Evolutionary conservation across 2,888 invertebrate genomes (phyloP).

Genomic region (Brassicogethes aeneus): DNA sequence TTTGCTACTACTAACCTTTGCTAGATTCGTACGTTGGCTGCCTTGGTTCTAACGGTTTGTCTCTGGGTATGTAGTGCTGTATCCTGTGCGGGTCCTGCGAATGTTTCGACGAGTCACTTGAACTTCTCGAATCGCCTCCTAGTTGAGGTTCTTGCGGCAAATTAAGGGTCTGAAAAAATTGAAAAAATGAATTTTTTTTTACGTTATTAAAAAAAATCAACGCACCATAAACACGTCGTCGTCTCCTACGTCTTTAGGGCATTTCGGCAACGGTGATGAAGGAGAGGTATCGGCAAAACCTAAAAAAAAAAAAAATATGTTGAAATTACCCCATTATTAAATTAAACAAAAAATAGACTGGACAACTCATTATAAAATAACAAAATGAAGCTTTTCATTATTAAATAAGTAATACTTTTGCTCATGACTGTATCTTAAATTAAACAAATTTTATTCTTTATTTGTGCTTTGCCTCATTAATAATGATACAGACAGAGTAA

Average conservation of each 20-base stretch:
- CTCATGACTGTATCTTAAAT: too few relatives aligned
- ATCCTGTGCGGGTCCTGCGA: constrained; percentile 46
- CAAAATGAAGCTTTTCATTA: too few relatives aligned
- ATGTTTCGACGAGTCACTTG: constrained; percentile 50
- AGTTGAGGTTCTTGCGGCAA: constrained; percentile 72
- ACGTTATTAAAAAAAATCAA: constrained; percentile 1
- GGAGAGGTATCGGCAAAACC: constrained; percentile 72
- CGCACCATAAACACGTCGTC: constrained; percentile 93
- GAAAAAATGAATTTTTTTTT: constrained; percentile 2
- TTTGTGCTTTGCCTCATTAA: too few relatives aligned
- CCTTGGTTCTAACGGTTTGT: constrained; percentile 36
- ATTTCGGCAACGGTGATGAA: constrained; percentile 56
- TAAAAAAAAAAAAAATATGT: constrained; percentile 35
- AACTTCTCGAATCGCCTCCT: constrained; percentile 69
- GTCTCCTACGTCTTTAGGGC: constrained; percentile 74
- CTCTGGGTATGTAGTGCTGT: constrained; percentile 52
- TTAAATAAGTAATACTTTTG: too few relatives aligned
- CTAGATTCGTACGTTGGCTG: constrained; percentile 31
- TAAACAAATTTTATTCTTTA: too few relatives aligned
- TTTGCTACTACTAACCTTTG: constrained; percentile 28
- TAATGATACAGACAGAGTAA: too few relatives aligned
- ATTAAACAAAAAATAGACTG: constrained; percentile 5
- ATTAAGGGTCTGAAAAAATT: constrained; percentile 65
- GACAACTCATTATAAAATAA: constrained; percentile 4
- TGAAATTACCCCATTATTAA: constrained; percentile 6